Evolutionary conservation across 1,140 invertebrate genomes (phyloP), one percentile per base, ranked within the genome.

Genomic region (Hylyphantes graminicola): DNA sequence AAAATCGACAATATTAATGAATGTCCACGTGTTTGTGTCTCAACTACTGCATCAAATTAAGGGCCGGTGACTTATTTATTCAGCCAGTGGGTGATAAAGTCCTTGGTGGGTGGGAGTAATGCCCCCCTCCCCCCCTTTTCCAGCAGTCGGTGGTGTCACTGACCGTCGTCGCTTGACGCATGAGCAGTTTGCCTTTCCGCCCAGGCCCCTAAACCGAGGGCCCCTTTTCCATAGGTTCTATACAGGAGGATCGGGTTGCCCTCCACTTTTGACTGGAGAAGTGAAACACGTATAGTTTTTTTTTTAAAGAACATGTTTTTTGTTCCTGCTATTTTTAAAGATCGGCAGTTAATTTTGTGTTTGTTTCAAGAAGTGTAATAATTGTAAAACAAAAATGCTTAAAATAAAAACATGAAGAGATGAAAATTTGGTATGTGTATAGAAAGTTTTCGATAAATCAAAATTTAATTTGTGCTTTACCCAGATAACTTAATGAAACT

Each of bases 81-180:
- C 79, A 81, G 79, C 64, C 35, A 80, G 79, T 73, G 79, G 79
- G 79, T 19, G 79, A 81, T 73, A 74, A 76, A 78, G 74, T 61
- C 64, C 59, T 17, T 11, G 54, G 21, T 64, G 53, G 54, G 65
- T 68, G 77, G 65, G 54, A 50, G 77, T 54, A 81, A 81, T 81
- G 57, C 67, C 67, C 55, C 65, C 17, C 59, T 12, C 15, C 67
- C 57, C 79, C 21, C 63, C 13, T 51, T 35, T 35, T 35, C 17
- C 11, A 15, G 15, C 68, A 35, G 35, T 35, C 35, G 35, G 35
- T 35, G 54, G 68, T 73, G 65, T 70, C 65, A 72, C 65, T 81
- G 65, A 81, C 67, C 65, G 79, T 72, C 74, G 12, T 74, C 76
- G 76, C 79, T 81, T 64, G 79, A 81, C 79, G 79, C 79, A 81